Evolutionary conservation across 2,888 invertebrate species (phyloP), one percentile per base, ranked within the genome.

Genomic region (Gastrophysa polygoni): DNA sequence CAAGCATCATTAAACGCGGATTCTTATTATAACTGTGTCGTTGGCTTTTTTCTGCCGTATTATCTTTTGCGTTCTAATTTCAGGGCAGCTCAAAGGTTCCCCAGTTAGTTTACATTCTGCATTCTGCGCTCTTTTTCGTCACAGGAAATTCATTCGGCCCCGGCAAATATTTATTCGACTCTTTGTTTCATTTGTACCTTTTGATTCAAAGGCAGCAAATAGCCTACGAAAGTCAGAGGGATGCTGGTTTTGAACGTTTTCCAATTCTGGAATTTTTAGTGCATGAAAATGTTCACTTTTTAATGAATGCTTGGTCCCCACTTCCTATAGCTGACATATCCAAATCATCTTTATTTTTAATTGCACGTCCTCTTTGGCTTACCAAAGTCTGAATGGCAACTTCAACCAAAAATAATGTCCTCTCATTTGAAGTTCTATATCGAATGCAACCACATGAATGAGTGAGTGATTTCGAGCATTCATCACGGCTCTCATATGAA

Each of bases 51-150:
- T 70, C 72, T 71, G 74, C 73, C 74, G 71, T 76, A 77, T 76
- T 76, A 76, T 78, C 78, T 76, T 77, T 77, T 75, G 75, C 75
- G 76, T 75, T 75, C 71, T 77, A 78, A 78, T 78, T 78, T 77
- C 76, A 69, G 71, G 66, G 62, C 51, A 61, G 66, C 71, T 75
- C 77, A 76, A 77, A 76, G 73, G 64, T 68, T 73, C 68, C 68
- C 67, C 70, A 72, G 74, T 75, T 76, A 76, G 78, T 78, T 78
- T 78, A 72, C 75, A 79, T 78, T 78, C 75, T 71, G 71, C 71
- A 72, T 73, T 73, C 73, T 47, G 32, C 47, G n/a, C 38, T 38
- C 49, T 51, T 57, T 54, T 58, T 58, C 21, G 20, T 55, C 57
- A 59, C 59, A 51, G 58, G 44, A 63, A 63, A 59, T 63, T 63